Evolutionary conservation across 2,113 vertebrate species (phyloP).

Genomic region (Hucho hucho): DNA sequence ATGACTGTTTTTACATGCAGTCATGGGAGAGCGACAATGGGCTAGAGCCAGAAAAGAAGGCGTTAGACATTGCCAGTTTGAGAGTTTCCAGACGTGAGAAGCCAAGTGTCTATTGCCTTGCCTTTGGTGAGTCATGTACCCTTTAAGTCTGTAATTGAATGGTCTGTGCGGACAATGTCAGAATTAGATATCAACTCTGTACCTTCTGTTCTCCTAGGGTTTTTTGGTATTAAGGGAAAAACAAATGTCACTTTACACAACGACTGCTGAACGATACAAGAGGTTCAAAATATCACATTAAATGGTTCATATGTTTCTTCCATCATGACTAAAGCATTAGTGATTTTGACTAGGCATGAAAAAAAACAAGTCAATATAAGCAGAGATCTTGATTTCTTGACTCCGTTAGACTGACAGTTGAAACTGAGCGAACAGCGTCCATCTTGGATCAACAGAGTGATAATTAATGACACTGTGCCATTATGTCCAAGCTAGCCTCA

Average conservation of each 20-base stretch:
- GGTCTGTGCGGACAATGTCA: conserved; percentile 42
- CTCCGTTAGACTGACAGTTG: neutral
- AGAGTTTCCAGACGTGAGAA: conserved; percentile 26
- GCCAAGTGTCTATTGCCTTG: conserved; percentile 6
- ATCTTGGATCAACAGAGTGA: neutral
- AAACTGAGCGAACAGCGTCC: neutral
- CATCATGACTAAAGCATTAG: too few relatives aligned
- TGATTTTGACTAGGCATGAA: too few relatives aligned
- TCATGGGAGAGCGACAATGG: conserved; percentile 3
- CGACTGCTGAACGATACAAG: neutral
- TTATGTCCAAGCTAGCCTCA: neutral
- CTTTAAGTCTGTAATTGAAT: conserved; percentile 62
- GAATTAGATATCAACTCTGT: conserved; percentile 60
- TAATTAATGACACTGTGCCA: neutral
- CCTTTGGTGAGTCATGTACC: conserved; percentile 58
- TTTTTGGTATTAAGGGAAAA: conserved; percentile 61
- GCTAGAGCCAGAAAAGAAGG: conserved; percentile 9
- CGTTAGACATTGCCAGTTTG: conserved; percentile 16
- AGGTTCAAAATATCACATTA: neutral
- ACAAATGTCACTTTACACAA: conserved; percentile 51
- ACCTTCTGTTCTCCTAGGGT: conserved; percentile 73
- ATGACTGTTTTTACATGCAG: neutral
- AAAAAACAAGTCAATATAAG: too few relatives aligned
- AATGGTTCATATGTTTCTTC: neutral
- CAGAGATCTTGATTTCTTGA: too few relatives aligned